Conservation (phyloP, 2,888 invertebrate species). For the Drosophila parthenogenetica region DNA sequence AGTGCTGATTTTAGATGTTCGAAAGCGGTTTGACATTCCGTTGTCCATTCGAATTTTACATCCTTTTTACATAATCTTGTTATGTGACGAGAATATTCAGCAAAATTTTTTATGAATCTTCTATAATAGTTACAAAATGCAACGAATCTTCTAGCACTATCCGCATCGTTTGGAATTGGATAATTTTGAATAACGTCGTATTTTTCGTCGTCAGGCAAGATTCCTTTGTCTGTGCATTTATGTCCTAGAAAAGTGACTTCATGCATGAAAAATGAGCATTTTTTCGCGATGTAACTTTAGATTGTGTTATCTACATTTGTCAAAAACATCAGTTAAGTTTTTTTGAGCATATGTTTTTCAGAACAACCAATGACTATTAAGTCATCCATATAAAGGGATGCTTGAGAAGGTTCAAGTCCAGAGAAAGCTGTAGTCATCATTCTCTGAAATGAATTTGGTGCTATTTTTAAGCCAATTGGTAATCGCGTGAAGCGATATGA, state of each 20-base stretch:
- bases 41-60: conserved; percentile 1
- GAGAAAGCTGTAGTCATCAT: too few relatives aligned
- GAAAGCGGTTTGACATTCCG: neutral
- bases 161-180: too few relatives aligned
- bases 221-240: too few relatives aligned
- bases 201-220: neutral
- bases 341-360: neutral
- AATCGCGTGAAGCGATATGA: too few relatives aligned
- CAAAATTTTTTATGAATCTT: too few relatives aligned
- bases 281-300: neutral
- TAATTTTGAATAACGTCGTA: neutral
- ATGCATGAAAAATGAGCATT: neutral
- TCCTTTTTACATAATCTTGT: conserved; percentile 2
- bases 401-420: too few relatives aligned
- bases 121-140: too few relatives aligned
- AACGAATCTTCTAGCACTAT: too few relatives aligned
- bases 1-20: neutral
- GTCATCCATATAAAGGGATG: neutral
- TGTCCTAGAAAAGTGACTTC: neutral
- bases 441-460: too few relatives aligned
- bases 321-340: conserved; percentile 5
- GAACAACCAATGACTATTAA: conserved; percentile 6
- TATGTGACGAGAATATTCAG: neutral
- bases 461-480: too few relatives aligned
- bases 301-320: neutral